These are phyloP conservation scores for Conomelus anceps DNA, from an alignment of 2,888 invertebrate genomes.

Conservation along the genomic window DNA sequence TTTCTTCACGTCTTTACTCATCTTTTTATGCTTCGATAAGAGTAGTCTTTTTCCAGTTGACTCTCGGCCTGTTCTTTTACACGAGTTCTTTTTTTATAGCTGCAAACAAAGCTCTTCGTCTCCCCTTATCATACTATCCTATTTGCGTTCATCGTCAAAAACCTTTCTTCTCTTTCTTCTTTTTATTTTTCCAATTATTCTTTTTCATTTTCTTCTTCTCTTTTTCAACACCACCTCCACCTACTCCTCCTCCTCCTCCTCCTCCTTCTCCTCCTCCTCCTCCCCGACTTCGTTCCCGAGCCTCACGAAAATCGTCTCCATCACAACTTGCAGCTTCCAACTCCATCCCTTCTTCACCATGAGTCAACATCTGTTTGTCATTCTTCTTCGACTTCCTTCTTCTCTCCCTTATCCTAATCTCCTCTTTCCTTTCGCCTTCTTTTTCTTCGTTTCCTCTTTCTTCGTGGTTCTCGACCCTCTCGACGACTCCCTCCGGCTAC, in stretches of 20 bases:
- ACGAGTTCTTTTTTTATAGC: not conserved
- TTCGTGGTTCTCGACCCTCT: too few species aligned
- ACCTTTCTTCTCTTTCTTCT: not conserved
- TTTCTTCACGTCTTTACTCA: not conserved
- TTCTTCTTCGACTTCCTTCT: too few species aligned
- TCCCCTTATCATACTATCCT: not conserved
- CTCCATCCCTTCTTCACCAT: too few species aligned
- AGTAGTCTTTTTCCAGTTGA: not conserved
- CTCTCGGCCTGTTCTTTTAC: not conserved
- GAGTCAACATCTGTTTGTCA: too few species aligned
- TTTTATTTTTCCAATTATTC: not conserved
- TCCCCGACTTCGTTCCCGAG: not conserved
- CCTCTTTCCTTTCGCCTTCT: not conserved
- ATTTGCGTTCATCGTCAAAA: not conserved
- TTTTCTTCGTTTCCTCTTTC: too few species aligned
- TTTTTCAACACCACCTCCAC: not conserved
- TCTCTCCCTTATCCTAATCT: not conserved
- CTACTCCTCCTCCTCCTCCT: not conserved
- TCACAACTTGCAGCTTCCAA: too few species aligned
- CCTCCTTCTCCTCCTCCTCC: not conserved
- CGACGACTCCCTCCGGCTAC: not conserved
- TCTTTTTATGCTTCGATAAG: not conserved
- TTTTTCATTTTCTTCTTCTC: not conserved
- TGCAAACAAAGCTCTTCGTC: not conserved
- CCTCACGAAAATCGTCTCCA: too few species aligned